Base-by-base conservation (phyloP, 1,140 invertebrate species). In the Trichoplusia ni region DNA sequence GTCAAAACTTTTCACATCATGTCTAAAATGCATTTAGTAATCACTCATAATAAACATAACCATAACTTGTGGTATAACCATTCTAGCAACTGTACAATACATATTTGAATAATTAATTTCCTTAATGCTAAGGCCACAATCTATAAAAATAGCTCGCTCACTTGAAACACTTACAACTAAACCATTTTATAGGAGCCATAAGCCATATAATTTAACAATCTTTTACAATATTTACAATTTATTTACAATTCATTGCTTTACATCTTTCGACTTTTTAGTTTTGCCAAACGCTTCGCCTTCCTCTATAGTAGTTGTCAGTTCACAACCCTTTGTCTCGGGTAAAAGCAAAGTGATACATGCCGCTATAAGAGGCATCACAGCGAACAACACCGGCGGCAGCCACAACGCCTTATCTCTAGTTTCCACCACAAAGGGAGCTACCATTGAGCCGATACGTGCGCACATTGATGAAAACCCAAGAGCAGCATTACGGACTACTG, bases 201-300 rank as follows among this genome's bases (percentile, higher is more conserved):
- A 31, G n/a, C 7, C 29, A 9, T 11, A 33, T 6, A n/a, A 11
- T 33, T 33, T 33, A n/a, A 2, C 6, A n/a, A 33, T 37, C 16
- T 6, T 23, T 11, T 0, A 2, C 1, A 42, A 44, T 44, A 44
- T 25, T 44, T 44, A 44, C 18, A 23, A 19, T 29, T 44, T 49
- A 33, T 58, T 31, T 9, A 3, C 16, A 9, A 23, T 27, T 27
- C 11, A 13, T 42, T 18, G 9, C 27, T 64, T 49, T 49, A 31
- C 27, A 16, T 25, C 13, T 40, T 40, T 6, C 2, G 6, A 21
- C 54, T 35, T 42, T 64, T 21, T 44, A 23, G 90, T 92, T 84
- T 93, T 93, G 25, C 94, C 94, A 80, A 95, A 95, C 29, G 91
- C 90, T 88, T 96, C 95, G 29, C 95, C 95, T 71, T 96, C 95